These are phyloP conservation scores for Drosophila burlai DNA, from an alignment of 1,140 invertebrate genomes.

Conservation along the genomic window DNA sequence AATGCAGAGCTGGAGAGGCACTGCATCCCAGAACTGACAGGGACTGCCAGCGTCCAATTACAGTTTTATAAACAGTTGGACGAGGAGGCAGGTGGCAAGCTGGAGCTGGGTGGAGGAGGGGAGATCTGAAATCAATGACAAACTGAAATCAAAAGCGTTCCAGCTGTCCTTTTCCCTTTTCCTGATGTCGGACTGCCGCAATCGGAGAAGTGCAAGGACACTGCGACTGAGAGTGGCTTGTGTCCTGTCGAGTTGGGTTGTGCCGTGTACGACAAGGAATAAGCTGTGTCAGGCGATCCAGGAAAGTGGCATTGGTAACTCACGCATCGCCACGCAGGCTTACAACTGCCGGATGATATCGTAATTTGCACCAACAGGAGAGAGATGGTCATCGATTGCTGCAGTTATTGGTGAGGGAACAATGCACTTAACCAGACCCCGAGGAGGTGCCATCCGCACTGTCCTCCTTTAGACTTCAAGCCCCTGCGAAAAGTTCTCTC, in stretches of 20 bases:
- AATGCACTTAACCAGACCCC: conserved; percentile 49
- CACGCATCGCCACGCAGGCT: conserved; percentile 41
- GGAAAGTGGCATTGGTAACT: conserved; percentile 9
- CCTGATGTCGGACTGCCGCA: neutral
- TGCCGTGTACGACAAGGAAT: conserved; percentile 30
- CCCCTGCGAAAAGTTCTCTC: neutral
- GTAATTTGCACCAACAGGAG: conserved; percentile 16
- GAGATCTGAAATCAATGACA: conserved; percentile 25
- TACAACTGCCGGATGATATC: conserved; percentile 24
- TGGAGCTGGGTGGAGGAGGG: neutral
- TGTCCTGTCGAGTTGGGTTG: conserved; percentile 11
- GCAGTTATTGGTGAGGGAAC: conserved; percentile 35
- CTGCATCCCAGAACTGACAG: conserved; percentile 8
- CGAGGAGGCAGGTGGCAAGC: neutral
- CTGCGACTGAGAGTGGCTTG: conserved; percentile 3
- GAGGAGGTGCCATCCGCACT: neutral
- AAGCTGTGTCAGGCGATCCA: conserved; percentile 17
- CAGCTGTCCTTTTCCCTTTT: neutral
- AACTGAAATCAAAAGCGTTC: conserved; percentile 47
- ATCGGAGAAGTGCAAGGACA: conserved; percentile 13
- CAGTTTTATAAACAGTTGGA: conserved; percentile 31
- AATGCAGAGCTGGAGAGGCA: conserved; percentile 4
- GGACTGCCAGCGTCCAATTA: conserved; percentile 22
- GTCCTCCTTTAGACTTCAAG: neutral
- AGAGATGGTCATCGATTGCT: conserved; percentile 39